These are phyloP conservation scores for Lampropteryx suffumata DNA, from an alignment of 2,888 invertebrate genomes.

Conservation along the genomic window DNA sequence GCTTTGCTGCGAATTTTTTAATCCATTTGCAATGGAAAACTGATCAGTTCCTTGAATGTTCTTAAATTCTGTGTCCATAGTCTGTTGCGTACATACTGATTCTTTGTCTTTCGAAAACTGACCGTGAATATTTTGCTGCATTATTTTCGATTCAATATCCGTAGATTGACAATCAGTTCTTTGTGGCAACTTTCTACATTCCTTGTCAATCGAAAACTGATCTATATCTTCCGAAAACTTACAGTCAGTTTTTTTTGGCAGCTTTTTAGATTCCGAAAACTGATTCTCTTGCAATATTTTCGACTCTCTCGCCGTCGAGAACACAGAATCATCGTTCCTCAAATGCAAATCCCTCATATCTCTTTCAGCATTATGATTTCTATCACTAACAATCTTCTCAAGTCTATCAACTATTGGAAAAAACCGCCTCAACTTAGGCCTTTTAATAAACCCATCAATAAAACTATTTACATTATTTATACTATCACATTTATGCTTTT, in stretches of 20 bases:
- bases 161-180: neutral
- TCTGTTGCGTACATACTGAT: neutral
- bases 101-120: conserved; percentile 46
- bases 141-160: neutral
- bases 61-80: no score
- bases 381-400: conserved; percentile 64
- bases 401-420: conserved; percentile 65
- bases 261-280: no score
- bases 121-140: neutral
- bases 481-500: conserved; percentile 80
- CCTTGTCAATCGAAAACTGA: no score
- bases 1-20: no score
- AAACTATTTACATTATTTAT: conserved; percentile 49
- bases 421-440: conserved; percentile 68
- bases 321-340: conserved; percentile 68
- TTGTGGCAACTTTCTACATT: neutral
- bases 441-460: conserved; percentile 57
- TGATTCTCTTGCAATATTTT: neutral
- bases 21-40: no score
- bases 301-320: conserved; percentile 49
- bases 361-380: conserved; percentile 46
- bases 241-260: conserved; percentile 41
- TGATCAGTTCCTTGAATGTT: no score
- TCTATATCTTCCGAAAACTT: neutral
- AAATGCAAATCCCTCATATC: conserved; percentile 67